Percentiles rank a stretch among this genome's conserved stretches.
phyloP scores from a whole-genome alignment of 2,113 vertebrate genomes.

The Rattus rattus region DNA sequence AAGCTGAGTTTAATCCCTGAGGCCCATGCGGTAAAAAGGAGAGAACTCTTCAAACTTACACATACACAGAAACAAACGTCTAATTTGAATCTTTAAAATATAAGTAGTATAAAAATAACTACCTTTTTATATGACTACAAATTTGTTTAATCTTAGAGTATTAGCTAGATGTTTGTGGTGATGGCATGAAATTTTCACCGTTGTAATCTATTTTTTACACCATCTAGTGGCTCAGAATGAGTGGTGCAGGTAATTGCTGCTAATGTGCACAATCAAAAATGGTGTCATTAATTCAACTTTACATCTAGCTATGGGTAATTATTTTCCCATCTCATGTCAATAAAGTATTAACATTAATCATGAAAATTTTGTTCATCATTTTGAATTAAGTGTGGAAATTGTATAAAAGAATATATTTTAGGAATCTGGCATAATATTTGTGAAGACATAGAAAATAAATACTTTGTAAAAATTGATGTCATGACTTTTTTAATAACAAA shows the following conservation, averaged over 20 bases:
- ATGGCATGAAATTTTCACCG: constrained; percentile 69
- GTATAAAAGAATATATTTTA: constrained; percentile 77
- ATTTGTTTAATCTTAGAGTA: constrained; percentile 42
- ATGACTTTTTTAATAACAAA: constrained; percentile 61
- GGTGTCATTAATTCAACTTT: constrained; percentile 86
- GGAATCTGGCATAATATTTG: constrained; percentile 74
- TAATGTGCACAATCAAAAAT: constrained; percentile 81
- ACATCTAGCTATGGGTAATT: constrained; percentile 84
- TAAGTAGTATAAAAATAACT: constrained; percentile 27
- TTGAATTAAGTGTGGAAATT: constrained; percentile 81
- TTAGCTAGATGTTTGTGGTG: constrained; percentile 69
- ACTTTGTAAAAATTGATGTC: constrained; percentile 74
- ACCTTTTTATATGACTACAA: constrained; percentile 14
- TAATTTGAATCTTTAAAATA: background rate
- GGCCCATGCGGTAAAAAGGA: too few relatives aligned
- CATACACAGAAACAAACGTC: background rate
- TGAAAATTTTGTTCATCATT: constrained; percentile 83
- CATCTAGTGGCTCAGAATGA: constrained; percentile 89
- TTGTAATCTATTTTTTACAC: constrained; percentile 87
- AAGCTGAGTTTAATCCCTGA: background rate
- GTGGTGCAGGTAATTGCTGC: constrained; percentile 82
- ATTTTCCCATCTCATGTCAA: constrained; percentile 85
- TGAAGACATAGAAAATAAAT: constrained; percentile 77
- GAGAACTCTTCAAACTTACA: background rate
- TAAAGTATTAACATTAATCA: constrained; percentile 82